Evolutionary conservation across 2,113 vertebrate genomes (phyloP).

Genomic region (Eptesicus fuscus): DNA sequence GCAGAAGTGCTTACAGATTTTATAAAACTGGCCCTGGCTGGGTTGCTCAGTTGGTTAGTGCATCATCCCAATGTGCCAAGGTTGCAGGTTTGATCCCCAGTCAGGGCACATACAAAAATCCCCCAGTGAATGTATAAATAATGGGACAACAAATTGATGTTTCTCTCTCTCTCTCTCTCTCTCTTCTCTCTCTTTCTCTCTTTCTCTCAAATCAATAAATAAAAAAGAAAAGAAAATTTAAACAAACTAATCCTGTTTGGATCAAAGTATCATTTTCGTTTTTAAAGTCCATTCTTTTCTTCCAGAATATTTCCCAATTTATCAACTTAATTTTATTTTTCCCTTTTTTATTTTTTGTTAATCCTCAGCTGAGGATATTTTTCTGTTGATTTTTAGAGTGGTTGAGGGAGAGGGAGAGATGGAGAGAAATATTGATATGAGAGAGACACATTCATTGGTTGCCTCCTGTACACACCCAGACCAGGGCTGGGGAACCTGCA

Average conservation of each 20-base stretch:
- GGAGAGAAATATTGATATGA: too few species aligned
- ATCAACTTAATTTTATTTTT: not conserved
- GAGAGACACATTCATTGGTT: too few species aligned
- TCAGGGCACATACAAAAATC: not conserved
- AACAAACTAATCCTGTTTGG: not conserved
- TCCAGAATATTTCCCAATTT: not conserved
- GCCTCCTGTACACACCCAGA: too few species aligned
- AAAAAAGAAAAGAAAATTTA: not conserved
- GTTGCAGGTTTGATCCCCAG: not conserved
- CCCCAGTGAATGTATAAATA: not conserved
- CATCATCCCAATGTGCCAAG: not conserved
- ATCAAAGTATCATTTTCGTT: not conserved
- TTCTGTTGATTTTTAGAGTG: too few species aligned
- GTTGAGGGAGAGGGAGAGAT: too few species aligned
- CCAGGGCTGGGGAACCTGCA: too few species aligned
- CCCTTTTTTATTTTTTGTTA: too few species aligned
- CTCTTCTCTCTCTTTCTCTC: too few species aligned
- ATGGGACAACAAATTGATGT: not conserved
- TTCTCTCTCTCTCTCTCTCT: not conserved
- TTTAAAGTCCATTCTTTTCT: not conserved
- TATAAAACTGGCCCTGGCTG: not conserved
- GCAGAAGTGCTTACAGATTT: not conserved
- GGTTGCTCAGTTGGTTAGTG: not conserved
- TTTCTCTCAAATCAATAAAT: not conserved
- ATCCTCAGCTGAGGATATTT: too few species aligned